Evolutionary conservation across 1,140 invertebrate species (phyloP).

Genomic region (Papilio aristodemus): DNA sequence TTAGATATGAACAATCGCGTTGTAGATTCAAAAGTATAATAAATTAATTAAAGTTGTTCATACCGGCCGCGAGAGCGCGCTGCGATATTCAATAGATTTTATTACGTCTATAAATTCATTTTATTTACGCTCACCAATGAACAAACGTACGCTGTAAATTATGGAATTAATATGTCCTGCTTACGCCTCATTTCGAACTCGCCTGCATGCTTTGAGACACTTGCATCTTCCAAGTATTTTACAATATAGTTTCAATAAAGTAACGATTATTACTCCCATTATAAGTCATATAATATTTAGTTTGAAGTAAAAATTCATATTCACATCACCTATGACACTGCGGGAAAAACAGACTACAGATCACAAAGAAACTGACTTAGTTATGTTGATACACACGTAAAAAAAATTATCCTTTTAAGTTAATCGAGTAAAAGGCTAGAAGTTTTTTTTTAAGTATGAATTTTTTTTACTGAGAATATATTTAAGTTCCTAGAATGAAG

Average conservation of each 20-base stretch:
- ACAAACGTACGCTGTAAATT: constrained; percentile 41
- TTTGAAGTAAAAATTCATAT: too few species aligned
- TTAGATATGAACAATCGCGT: neutral
- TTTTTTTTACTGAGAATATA: neutral
- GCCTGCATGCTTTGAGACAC: neutral
- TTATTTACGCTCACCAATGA: constrained; percentile 41
- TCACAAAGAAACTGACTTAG: too few species aligned
- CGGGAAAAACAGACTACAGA: too few species aligned
- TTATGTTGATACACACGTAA: too few species aligned
- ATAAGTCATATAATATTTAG: too few species aligned
- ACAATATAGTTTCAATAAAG: too few species aligned
- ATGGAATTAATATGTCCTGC: constrained; percentile 38
- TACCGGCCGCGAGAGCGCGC: constrained; percentile 31
- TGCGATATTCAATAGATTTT: constrained; percentile 40
- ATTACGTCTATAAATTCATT: constrained; percentile 45
- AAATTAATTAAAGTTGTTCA: constrained; percentile 27
- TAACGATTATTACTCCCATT: too few species aligned
- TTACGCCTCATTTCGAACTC: constrained; percentile 2
- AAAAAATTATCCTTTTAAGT: too few species aligned
- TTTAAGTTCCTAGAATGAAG: neutral
- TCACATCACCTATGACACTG: too few species aligned
- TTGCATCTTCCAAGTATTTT: too few species aligned
- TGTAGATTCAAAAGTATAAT: constrained; percentile 12
- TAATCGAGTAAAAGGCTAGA: too few species aligned
- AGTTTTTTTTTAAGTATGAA: too few species aligned